Conservation (phyloP, 2,113 vertebrate species). For the Ursus arctos region DNA sequence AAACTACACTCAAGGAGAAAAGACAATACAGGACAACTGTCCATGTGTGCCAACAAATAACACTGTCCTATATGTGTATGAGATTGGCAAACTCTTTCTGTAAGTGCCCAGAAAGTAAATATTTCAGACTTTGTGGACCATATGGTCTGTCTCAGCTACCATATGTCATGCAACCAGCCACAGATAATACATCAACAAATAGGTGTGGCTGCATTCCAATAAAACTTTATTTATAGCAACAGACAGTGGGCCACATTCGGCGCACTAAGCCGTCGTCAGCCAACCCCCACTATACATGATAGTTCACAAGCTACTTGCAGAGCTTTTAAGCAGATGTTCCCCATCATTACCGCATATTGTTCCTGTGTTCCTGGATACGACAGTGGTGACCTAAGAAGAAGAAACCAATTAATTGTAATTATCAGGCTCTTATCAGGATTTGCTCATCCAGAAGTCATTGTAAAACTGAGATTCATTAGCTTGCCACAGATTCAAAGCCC, state of each 20-base stretch:
- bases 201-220: neutral
- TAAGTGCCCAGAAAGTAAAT: neutral
- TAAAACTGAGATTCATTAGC: neutral
- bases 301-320: neutral
- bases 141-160: neutral
- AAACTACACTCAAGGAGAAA: neutral
- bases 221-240: conserved; percentile 36
- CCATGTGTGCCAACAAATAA: neutral
- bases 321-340: neutral
- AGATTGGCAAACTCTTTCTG: neutral
- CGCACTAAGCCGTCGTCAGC: neutral
- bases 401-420: conserved; percentile 51
- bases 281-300: neutral
- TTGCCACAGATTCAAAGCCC: neutral
- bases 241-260: neutral
- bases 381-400: conserved; percentile 92
- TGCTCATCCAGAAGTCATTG: neutral
- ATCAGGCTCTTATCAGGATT: neutral
- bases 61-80: accelerated
- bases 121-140: neutral
- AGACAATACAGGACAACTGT: neutral
- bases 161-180: neutral
- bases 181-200: neutral
- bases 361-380: conserved; percentile 96
- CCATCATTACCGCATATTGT: conserved; percentile 95